Evolutionary conservation across 2,888 invertebrate species (phyloP).

Genomic region (Patella pellucida): DNA sequence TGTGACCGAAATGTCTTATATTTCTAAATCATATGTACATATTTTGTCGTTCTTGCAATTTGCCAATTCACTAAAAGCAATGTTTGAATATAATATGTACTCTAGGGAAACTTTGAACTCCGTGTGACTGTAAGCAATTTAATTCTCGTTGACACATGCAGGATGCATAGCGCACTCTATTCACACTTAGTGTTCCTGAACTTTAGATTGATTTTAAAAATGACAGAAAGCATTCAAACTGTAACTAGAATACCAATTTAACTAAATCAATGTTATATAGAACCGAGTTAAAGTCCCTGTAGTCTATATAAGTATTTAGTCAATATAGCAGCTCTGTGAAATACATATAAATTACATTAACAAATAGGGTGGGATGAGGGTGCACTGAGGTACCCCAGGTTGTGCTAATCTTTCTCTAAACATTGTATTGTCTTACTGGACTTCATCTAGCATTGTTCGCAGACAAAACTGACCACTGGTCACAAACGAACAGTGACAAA

Average conservation of each 20-base stretch:
- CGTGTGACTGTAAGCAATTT: no score
- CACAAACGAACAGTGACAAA: neutral
- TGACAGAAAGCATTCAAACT: neutral
- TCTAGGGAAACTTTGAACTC: no score
- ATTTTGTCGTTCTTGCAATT: no score
- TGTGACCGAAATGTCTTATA: no score
- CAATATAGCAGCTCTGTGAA: no score
- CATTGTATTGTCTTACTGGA: neutral
- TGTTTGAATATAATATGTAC: no score
- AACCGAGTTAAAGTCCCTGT: slow-evolving; percentile 5
- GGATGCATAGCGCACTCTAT: neutral
- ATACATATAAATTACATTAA: no score
- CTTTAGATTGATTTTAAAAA: slow-evolving; percentile 3
- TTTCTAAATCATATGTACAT: no score
- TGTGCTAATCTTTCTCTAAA: neutral
- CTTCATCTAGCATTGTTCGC: neutral
- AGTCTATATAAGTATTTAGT: slow-evolving; percentile 2
- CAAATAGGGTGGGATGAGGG: neutral
- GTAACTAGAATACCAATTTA: neutral
- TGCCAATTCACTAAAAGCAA: no score
- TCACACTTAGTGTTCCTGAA: neutral
- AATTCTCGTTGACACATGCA: neutral
- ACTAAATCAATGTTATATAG: slow-evolving; percentile 16
- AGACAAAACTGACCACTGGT: neutral
- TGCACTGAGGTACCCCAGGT: neutral